Base-by-base conservation (phyloP, 2,888 invertebrate genomes). In the Lasioglossum morio region DNA sequence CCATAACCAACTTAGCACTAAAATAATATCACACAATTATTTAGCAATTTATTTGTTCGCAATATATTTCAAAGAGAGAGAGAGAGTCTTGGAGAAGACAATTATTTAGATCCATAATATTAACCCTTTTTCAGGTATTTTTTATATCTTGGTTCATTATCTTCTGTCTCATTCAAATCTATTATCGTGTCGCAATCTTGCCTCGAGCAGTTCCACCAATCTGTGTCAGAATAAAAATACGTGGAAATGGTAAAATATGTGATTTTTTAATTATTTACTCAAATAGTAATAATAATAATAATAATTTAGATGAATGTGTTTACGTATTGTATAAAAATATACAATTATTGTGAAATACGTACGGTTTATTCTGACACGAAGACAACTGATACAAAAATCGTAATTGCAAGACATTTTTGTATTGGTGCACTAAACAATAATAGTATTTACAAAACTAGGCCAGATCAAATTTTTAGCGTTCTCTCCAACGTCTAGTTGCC, bases 1-100 rank as follows among this genome's bases (percentile, higher is more conserved):
- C 92, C 92, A 90, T 46, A 92, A 81, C 92, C 92, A 94, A 77
- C 92, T 87, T 72, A 81, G 87, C 78, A 92, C 94, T 94, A 84
- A 46, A 92, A 93, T 77, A 79, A 79, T 48, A 60, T 12, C 48
- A 60, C 75, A 77, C 4, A 8, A n/a, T 77, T 73, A 46, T 4
- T 60, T 70, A 34, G 12, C 37, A 37, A 69, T 23, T 69, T 23
- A 34, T 14, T 63, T 66, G 16, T 30, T 66, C 0, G 10, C 37
- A 23, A 23, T 23, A 23, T 19, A 37, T 23, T 1, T 23, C 23
- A 40, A 37, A 23, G 3, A 69, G 10, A 40, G 23, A 23, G 3
- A 69, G 10, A 40, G 23, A 69, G 12, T 23, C 23, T 69, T 23
- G 23, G 37, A n/a, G 37, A n/a, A 23, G 78, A 19, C 0, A n/a